Evolutionary conservation across 2,797 vertebrate species (phyloP).

Genomic region (Eulemur coronatus): DNA sequence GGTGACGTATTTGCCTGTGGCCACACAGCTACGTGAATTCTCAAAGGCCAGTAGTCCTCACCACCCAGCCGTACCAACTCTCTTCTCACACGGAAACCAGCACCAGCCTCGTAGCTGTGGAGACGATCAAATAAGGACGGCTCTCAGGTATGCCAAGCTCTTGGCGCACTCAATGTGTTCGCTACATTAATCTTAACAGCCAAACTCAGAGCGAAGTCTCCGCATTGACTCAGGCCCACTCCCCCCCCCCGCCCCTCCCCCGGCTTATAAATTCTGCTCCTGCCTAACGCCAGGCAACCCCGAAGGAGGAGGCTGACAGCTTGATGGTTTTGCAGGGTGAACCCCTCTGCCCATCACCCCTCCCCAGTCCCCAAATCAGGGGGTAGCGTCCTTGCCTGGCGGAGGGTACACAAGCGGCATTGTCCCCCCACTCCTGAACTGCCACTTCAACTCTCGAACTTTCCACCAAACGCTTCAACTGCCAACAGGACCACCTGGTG

Average conservation of each 20-base stretch:
- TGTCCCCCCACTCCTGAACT: conserved; percentile 52
- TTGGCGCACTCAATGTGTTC: accelerated
- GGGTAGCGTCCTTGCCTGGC: not conserved
- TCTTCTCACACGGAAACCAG: accelerated
- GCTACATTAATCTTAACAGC: not conserved
- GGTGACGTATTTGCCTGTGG: accelerated
- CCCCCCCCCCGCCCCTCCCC: not conserved
- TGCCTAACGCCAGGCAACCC: not conserved
- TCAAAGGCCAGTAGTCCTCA: not conserved
- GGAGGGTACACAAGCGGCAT: not conserved
- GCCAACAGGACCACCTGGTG: conserved; percentile 78
- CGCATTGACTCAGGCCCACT: accelerated
- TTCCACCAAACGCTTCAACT: conserved; percentile 71
- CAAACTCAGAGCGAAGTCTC: not conserved
- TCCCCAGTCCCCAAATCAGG: not conserved
- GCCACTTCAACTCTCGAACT: conserved; percentile 77
- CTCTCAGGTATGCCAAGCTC: not conserved
- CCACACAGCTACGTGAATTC: not conserved
- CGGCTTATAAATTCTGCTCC: not conserved
- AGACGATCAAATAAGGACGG: accelerated
- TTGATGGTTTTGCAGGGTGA: not conserved
- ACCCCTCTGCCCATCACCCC: not conserved
- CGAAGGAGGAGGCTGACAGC: not conserved
- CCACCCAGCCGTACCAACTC: accelerated
- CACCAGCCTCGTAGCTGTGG: not conserved